Evolutionary conservation across 2,797 vertebrate species (phyloP).

Genomic region (Pempheris klunzingeri): DNA sequence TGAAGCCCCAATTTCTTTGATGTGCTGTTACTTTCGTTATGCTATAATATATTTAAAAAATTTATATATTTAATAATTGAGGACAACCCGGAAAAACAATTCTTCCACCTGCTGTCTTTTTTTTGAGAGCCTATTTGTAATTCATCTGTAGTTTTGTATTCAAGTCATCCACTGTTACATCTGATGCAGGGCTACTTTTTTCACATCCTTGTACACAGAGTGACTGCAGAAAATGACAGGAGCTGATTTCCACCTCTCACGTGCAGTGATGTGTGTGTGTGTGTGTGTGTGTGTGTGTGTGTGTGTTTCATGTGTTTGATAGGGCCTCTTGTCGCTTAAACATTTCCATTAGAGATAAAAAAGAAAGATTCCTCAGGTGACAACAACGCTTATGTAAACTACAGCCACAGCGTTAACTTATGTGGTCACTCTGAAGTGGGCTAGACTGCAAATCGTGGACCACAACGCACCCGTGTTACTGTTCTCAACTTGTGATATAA

Average conservation of each 20-base stretch:
- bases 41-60: neutral
- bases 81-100: neutral
- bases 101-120: neutral
- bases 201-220: neutral
- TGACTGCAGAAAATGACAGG: constrained; percentile 35
- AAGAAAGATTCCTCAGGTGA: neutral
- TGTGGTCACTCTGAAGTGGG: neutral
- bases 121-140: neutral
- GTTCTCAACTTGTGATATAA: neutral
- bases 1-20: neutral
- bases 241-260: constrained; percentile 35
- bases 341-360: neutral
- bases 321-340: constrained; percentile 9
- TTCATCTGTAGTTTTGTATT: constrained; percentile 18
- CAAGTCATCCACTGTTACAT: neutral
- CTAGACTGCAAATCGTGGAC: neutral
- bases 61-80: neutral
- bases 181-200: constrained; percentile 21
- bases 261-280: constrained; percentile 29
- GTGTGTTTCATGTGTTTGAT: constrained; percentile 35
- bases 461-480: neutral
- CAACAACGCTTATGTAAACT: neutral
- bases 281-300: no score
- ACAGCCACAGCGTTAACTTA: rapidly evolving
- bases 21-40: neutral